Base-by-base conservation (phyloP, 2,797 vertebrate species). In the Argya squamiceps region DNA sequence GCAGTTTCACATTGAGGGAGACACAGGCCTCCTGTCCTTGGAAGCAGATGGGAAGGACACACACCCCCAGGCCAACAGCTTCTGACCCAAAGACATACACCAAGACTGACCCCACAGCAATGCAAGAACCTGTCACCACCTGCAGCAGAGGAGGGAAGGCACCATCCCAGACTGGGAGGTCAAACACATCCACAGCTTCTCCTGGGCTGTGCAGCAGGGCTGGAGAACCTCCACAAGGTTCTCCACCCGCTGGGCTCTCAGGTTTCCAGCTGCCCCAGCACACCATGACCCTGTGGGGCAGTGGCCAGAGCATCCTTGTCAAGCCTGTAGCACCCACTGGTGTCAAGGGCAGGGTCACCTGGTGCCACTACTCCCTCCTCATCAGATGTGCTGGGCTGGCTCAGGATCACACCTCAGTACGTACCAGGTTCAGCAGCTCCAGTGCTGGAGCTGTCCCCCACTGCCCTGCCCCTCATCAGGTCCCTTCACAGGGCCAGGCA, bases 71-170 rank as follows among this genome's bases (percentile, higher is more conserved):
- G 29, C 36, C 67, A 79, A 41, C 11, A 65, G 46, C 27, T 77
- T 43, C 58, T 5, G 20, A 49, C 29, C 43, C 36, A 36, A 0
- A 0, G 43, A 36, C 30, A 7, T 0, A 0, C 4, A 26, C 23
- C 41, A 63, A 47, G 22, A 55, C 46, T 4, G 3, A 34, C 23
- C 29, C n/a, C 44, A 50, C 9, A 18, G 14, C 27, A 70, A 5
- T 3, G 15, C 37, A 34, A 15, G 58, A 46, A n/a, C 23, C 18
- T 17, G 36, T 8, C 81, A 59, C 10, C 58, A 32, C 30, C 39
- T 6, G 20, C 36, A 41, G 50, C 10, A 12, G 14, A 53, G 43
- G 23, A 32, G 10, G 15, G 39, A 43, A 59, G 1, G 6, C 7
- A 30, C 24, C 34, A 36, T 20, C 50, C 47, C 88, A 81, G 19